Conservation (phyloP, 2,888 invertebrate species). For the Dolichopus griseipennis region DNA sequence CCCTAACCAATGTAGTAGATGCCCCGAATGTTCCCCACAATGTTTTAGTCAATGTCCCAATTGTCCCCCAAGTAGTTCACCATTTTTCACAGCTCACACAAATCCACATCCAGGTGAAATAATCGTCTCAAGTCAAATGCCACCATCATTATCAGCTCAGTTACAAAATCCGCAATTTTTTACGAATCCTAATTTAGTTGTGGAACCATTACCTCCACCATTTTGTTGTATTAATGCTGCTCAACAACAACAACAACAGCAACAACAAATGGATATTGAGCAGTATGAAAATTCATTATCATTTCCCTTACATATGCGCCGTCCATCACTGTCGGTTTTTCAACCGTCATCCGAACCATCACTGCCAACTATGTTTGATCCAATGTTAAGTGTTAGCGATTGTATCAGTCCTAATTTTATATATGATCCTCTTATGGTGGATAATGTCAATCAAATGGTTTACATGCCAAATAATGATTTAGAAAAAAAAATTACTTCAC, state of each 20-base stretch:
- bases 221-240: constrained; percentile 30
- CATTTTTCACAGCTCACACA: neutral
- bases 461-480: neutral
- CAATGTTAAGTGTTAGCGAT: constrained; percentile 18
- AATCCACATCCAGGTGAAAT: constrained; percentile 9
- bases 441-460: neutral
- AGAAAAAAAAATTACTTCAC: neutral
- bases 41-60: constrained; percentile 4
- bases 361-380: constrained; percentile 37
- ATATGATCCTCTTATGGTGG: neutral
- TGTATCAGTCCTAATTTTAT: constrained; percentile 4
- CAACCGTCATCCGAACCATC: constrained; percentile 39
- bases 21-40: constrained; percentile 18
- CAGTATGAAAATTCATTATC: constrained; percentile 20
- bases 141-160: constrained; percentile 6
- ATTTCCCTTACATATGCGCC: constrained; percentile 25
- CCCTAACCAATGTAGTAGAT: constrained; percentile 16
- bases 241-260: constrained; percentile 38
- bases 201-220: constrained; percentile 32
- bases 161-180: neutral
- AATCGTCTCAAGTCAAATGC: constrained; percentile 7
- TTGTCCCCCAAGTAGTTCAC: neutral
- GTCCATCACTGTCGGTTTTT: constrained; percentile 36
- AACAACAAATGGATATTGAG: constrained; percentile 32
- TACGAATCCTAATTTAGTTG: constrained; percentile 30